A percentile compares a stretch with the other conserved stretches of the same genome.
Conservation (phyloP, 2,797 vertebrate species). For the Enteromius fasciolatus region DNA sequence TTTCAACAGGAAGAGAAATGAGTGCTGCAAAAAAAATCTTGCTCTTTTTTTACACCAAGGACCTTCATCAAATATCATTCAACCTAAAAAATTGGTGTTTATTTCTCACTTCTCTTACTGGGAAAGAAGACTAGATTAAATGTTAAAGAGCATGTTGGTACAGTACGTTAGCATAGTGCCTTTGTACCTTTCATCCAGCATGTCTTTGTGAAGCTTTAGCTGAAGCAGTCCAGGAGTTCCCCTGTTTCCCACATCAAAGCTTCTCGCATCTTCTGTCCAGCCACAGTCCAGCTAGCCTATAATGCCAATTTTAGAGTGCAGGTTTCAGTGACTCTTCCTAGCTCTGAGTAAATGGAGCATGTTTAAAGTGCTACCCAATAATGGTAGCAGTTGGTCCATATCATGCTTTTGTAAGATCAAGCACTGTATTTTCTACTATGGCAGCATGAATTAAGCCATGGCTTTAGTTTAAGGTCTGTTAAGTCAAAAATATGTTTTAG, state of each 20-base stretch:
- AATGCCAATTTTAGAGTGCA: slow-evolving; percentile 56
- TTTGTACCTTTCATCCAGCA: slow-evolving; percentile 55
- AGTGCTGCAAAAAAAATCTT: not conserved
- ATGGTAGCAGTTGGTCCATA: slow-evolving; percentile 13
- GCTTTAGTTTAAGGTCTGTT: not conserved
- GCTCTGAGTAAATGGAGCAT: slow-evolving; percentile 60
- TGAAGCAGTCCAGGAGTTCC: slow-evolving; percentile 56
- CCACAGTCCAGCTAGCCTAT: slow-evolving; percentile 45
- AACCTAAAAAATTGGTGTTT: not conserved
- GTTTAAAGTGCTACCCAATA: slow-evolving; percentile 13
- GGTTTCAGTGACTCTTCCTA: slow-evolving; percentile 62
- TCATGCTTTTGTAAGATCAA: not conserved
- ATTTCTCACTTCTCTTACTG: not conserved
- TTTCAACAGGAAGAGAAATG: slow-evolving; percentile 16
- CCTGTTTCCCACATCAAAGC: slow-evolving; percentile 60
- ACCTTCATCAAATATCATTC: slow-evolving; percentile 11
- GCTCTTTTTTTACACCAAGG: not conserved
- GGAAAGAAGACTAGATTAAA: slow-evolving; percentile 5
- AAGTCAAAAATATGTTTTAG: not conserved
- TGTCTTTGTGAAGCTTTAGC: slow-evolving; percentile 59
- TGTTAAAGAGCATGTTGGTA: slow-evolving; percentile 32
- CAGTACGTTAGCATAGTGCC: slow-evolving; percentile 32
- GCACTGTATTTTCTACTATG: not conserved
- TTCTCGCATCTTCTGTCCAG: slow-evolving; percentile 33
- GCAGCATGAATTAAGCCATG: not conserved